Conservation (phyloP, 2,113 vertebrate genomes). For the Paradisaea rubra region DNA sequence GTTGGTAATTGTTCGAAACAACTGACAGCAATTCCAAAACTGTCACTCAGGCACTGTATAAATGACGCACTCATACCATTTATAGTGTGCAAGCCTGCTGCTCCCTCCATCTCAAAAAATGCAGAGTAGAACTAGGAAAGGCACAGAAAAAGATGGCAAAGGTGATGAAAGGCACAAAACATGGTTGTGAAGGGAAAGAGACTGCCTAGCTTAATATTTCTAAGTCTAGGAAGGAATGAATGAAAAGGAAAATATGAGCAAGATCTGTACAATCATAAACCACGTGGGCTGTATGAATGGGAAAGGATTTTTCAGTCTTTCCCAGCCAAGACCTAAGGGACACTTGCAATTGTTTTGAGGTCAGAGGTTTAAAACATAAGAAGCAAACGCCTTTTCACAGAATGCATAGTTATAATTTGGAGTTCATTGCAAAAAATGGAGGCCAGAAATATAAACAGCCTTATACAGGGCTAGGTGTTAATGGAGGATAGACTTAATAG, state of each 20-base stretch:
- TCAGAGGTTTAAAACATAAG: not conserved
- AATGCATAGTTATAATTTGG: not conserved
- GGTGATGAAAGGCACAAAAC: not conserved
- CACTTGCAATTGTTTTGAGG: not conserved
- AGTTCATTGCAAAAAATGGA: not conserved
- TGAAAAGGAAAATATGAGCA: not conserved
- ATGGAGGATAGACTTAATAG: not conserved
- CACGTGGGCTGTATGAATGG: not conserved
- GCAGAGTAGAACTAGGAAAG: not conserved
- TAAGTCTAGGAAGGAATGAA: not conserved
- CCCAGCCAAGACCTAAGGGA: not conserved
- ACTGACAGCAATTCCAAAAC: not conserved
- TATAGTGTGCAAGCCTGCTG: not conserved
- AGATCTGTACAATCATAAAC: not conserved
- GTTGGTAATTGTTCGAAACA: not conserved
- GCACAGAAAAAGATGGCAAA: not conserved
- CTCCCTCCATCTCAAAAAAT: not conserved
- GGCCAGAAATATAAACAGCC: not conserved
- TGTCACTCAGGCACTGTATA: not conserved
- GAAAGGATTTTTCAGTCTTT: slow-evolving; percentile 13
- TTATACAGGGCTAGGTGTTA: not conserved
- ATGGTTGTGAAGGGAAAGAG: not conserved
- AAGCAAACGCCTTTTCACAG: not conserved
- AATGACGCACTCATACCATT: not conserved
- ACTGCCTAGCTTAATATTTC: not conserved